Evolutionary conservation across 2,113 vertebrate genomes (phyloP), one percentile per base, ranked within the genome.

Genomic region (Mionectes macconnelli): DNA sequence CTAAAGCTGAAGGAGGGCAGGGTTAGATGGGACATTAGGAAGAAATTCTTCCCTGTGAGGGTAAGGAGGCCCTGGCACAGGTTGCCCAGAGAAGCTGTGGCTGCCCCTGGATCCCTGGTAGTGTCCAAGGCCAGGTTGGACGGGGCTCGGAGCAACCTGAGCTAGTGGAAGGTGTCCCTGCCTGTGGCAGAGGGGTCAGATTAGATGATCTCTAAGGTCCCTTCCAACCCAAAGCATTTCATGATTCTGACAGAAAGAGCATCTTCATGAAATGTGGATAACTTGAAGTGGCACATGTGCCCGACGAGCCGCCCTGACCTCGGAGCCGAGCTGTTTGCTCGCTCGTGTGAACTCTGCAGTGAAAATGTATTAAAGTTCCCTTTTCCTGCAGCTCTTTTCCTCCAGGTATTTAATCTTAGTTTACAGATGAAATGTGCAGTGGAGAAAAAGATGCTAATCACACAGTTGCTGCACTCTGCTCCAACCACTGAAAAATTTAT

Each of bases 391-490:
- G 69, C 40, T 87, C 82, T 90, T 78, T 74, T 74, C 56, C 81
- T 92, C 40, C 84, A 95, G 91, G 94, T 97, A 79, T 94, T 96
- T 93, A 93, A 97, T 96, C 94, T 95, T 91, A 66, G 95, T 94
- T 94, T 96, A 91, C 95, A 91, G 91, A 75, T 79, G 84, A 94
- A 92, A 92, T 95, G 94, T 94, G 93, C 95, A 91, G 73, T 40
- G 66, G 84, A 92, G 94, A 95, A 95, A 93, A 93, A 84, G 95
- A 93, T 95, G 95, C 94, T 97, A 95, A 96, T 96, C 91, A 87
- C 93, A 95, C 89, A 89, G 66, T 94, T 69, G 79, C 87, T 93
- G 91, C 87, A 69, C 93, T 89, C 89, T 66, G 87, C 84, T 95
- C 68, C 74, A 93, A 66, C 67, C 87, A 56, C 89, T 93, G 91